phyloP scores from a whole-genome alignment of 2,888 invertebrate genomes.

The Caenorhabditis panamensis region DNA sequence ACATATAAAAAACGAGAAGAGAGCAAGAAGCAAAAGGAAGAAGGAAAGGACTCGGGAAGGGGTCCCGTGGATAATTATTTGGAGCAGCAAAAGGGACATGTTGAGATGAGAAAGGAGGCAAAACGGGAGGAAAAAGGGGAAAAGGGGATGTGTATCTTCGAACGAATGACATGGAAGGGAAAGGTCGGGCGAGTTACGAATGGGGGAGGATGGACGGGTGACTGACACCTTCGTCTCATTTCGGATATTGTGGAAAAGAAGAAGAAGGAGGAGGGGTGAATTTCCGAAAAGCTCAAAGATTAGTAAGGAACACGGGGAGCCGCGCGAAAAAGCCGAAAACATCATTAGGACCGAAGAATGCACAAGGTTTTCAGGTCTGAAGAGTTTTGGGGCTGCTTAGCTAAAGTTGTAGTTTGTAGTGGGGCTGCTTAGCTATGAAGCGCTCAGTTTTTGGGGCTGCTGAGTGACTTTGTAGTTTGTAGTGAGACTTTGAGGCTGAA shows the following conservation, averaged over 20 bases:
- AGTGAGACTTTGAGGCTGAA: too few species aligned
- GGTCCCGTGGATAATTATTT: conserved; percentile 22
- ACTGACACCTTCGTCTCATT: conserved; percentile 4
- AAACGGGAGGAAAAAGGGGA: conserved; percentile 4
- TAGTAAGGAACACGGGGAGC: too few species aligned
- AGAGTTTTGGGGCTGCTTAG: too few species aligned
- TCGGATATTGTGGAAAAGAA: neutral
- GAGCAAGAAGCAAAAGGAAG: conserved; percentile 5
- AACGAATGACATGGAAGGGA: neutral
- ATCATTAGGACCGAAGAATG: too few species aligned
- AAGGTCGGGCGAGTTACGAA: neutral
- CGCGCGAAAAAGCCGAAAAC: too few species aligned
- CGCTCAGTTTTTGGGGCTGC: too few species aligned
- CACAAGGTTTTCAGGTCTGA: too few species aligned
- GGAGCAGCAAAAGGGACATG: conserved; percentile 7
- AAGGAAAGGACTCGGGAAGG: too few species aligned
- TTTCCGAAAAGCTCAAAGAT: neutral
- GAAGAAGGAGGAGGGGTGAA: too few species aligned
- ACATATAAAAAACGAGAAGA: conserved; percentile 1
- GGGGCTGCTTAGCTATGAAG: too few species aligned
- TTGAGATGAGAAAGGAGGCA: conserved; percentile 6
- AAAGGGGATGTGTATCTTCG: neutral
- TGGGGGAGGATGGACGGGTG: neutral
- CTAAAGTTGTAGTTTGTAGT: too few species aligned
- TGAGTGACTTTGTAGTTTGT: too few species aligned